These are phyloP conservation scores for Agonopterix alstromeriana DNA, from an alignment of 2,888 invertebrate genomes.

Conservation along the genomic window DNA sequence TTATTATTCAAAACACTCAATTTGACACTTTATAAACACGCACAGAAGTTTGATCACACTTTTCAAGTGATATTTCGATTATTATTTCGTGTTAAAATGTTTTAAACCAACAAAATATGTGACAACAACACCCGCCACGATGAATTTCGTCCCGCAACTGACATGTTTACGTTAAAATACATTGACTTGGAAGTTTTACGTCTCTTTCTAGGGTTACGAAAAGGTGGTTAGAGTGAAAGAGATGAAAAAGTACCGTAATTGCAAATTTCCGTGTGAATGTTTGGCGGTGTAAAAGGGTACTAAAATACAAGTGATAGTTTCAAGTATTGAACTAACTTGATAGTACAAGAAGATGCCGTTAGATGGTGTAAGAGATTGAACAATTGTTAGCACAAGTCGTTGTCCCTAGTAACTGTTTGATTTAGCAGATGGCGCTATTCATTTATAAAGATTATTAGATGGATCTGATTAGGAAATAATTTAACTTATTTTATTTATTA, in stretches of 20 bases:
- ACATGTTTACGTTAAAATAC: slow-evolving; percentile 58
- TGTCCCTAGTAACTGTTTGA: too few species aligned
- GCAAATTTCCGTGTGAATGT: slow-evolving; percentile 13
- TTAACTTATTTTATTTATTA: too few species aligned
- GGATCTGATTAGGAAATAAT: too few species aligned
- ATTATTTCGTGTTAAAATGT: slow-evolving; percentile 11
- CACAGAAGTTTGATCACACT: slow-evolving; percentile 4
- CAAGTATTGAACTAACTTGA: slow-evolving; percentile 13
- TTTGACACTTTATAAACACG: slow-evolving; percentile 13
- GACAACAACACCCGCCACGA: slow-evolving; percentile 31
- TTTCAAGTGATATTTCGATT: slow-evolving; percentile 13
- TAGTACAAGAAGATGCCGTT: slow-evolving; percentile 5
- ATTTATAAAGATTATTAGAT: too few species aligned
- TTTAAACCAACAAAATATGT: slow-evolving; percentile 7
- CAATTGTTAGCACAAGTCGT: too few species aligned
- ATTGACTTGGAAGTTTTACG: slow-evolving; percentile 30
- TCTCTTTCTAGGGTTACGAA: slow-evolving; percentile 24
- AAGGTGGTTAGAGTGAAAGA: slow-evolving; percentile 19
- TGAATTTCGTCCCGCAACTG: slow-evolving; percentile 52
- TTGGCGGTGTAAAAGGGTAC: slow-evolving; percentile 15
- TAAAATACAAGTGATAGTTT: slow-evolving; percentile 11
- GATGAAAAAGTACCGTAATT: slow-evolving; percentile 20
- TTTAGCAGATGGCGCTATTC: too few species aligned
- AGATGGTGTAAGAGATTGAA: slow-evolving; percentile 22
- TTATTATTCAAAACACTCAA: slow-evolving; percentile 16